Base-by-base conservation (phyloP, 2,113 vertebrate species). In the Danionella cerebrum region DNA sequence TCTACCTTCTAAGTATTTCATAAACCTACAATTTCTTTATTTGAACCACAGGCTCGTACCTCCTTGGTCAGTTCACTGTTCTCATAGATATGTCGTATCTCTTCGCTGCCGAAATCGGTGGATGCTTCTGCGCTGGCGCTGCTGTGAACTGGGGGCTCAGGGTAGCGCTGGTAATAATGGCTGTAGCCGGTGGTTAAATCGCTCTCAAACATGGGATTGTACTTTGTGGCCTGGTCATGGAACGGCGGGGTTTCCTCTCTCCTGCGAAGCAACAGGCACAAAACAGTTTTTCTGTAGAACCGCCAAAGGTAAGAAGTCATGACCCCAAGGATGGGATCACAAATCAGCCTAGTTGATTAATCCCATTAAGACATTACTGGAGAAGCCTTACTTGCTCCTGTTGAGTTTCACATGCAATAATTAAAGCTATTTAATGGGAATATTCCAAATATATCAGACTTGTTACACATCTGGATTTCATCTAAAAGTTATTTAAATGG, bases 1-100 rank as follows among this genome's bases (percentile, higher is more conserved):
- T n/a, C n/a, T n/a, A n/a, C n/a, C n/a, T n/a, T n/a, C n/a, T n/a
- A n/a, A n/a, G n/a, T n/a, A n/a, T n/a, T n/a, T n/a, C n/a, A n/a
- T n/a, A n/a, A 33, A 1, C 9, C 29, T 33, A 33, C 29, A 3
- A 57, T 51, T 27, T 4, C 12, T 14, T 2, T 51, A 2, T 24
- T 27, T 50, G 24, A 4, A 21, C 50, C 13, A 54, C 8, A 39
- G 11, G 41, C 29, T 1, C 38, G 5, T 82, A 96, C 95, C 90
- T 96, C 92, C 76, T 90, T 92, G 69, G 92, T 96, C 80, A 98
- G 91, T 79, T 90, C 91, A 38, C 84, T 95, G 82, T 91, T 91
- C 82, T 98, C 91, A 71, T 96, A 96, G 80, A 98, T 93, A 77
- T 96, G 93, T 52, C 86, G 87, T 77, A 97, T 93, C 84, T 97